Conservation (phyloP, 2,113 vertebrate genomes). For the Lasiurus borealis region DNA sequence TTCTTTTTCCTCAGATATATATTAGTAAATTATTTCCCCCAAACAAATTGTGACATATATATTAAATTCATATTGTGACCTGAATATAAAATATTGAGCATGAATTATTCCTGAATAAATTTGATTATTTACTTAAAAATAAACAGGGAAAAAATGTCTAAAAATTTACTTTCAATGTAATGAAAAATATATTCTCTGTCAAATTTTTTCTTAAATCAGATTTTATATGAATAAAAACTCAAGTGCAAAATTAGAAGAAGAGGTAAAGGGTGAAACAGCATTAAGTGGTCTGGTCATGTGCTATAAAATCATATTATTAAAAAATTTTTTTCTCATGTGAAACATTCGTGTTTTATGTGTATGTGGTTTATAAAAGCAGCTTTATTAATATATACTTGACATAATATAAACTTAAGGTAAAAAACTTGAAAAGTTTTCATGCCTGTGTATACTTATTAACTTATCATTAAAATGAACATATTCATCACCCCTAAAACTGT, state of each 20-base stretch:
- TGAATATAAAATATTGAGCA: background rate
- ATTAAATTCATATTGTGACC: background rate
- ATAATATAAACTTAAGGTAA: background rate
- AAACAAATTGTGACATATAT: background rate
- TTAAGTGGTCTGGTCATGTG: background rate
- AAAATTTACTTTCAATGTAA: background rate
- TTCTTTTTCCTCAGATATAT: background rate
- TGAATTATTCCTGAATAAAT: background rate
- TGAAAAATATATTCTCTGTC: background rate
- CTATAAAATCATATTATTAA: background rate
- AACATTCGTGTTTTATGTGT: background rate
- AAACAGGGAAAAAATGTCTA: background rate
- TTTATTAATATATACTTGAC: background rate
- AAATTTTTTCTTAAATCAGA: background rate
- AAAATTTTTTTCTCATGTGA: background rate
- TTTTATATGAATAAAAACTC: conserved; percentile 25
- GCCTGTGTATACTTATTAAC: background rate
- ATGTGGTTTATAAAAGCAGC: background rate
- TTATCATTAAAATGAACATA: background rate
- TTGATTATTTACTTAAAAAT: conserved; percentile 40
- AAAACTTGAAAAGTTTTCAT: background rate
- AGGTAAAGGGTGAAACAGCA: background rate
- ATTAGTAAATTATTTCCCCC: background rate
- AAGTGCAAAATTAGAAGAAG: background rate
- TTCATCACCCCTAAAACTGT: background rate